Evolutionary conservation across 2,888 invertebrate genomes (phyloP), one percentile per base, ranked within the genome.

Genomic region (Spodoptera picta): DNA sequence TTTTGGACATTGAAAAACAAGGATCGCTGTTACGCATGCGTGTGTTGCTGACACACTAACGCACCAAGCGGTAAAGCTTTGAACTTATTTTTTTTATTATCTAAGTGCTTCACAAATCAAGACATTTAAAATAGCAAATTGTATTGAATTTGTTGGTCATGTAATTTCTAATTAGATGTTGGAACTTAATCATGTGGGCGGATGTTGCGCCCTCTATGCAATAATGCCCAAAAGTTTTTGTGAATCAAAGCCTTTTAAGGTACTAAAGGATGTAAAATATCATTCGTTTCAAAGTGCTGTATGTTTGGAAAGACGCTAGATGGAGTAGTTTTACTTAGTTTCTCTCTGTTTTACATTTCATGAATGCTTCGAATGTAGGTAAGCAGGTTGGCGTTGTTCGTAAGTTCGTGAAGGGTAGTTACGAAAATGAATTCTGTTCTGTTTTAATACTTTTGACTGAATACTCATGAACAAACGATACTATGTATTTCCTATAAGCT

Each of bases 21-120:
- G 83, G 86, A 83, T 81, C 77, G 65, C 67, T 77, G 81, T 76
- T 84, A 90, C 93, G 94, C 93, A 92, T 93, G 93, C 92, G 92
- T 81, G 81, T 83, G 69, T 73, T 64, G 63, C 60, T 50, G 46
- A 63, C 72, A 80, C 68, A 45, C 56, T 63, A 69, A 83, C 83
- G 86, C 87, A 73, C 44, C 83, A 79, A 61, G 83, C 75, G 86
- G 81, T 3, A 42, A 36, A 52, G 52, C 67, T 49, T 19, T 14
- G 64, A 82, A 65, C 44, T 27, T 59, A 24, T 12, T 24, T 47
- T 41, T 47, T 24, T 12, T 42, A 1, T 1, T 7, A 9, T n/a
- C n/a, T n/a, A n/a, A n/a, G n/a, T n/a, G n/a, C 6, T 36, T 5
- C 2, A 36, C 4, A 6, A 9, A 10, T 6, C 2, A 0, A 4